Percentiles rank a stretch among this genome's conserved stretches.
Conservation (phyloP, 2,797 vertebrate species). For the Mastacembelus armatus region DNA sequence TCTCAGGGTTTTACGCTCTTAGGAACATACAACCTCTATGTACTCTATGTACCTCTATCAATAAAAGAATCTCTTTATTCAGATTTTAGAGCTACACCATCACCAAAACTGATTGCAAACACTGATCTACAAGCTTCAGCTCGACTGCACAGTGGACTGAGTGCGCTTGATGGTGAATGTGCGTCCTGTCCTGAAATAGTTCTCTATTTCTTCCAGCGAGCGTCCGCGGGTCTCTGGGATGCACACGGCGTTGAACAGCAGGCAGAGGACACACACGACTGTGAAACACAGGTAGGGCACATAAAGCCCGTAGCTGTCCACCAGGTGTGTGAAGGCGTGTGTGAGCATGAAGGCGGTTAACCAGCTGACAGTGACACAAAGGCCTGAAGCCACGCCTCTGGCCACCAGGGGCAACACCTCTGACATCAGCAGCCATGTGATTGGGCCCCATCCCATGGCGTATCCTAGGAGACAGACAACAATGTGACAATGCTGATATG, state of each 20-base stretch:
- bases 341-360: constrained; percentile 91
- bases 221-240: constrained; percentile 93
- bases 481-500: constrained; percentile 5
- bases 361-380: constrained; percentile 95
- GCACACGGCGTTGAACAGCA: constrained; percentile 90
- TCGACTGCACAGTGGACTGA: constrained; percentile 1
- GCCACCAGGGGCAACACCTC: constrained; percentile 92
- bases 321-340: constrained; percentile 85
- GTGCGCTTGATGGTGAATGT: constrained; percentile 69
- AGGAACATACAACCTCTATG: no score
- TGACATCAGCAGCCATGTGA: constrained; percentile 97
- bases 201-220: constrained; percentile 94
- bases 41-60: background rate
- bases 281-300: constrained; percentile 91
- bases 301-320: constrained; percentile 84
- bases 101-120: no score
- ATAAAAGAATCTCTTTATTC: background rate
- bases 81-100: no score
- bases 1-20: no score
- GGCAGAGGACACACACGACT: constrained; percentile 83
- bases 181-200: constrained; percentile 89
- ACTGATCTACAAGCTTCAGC: constrained; percentile 1
- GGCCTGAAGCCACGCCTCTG: constrained; percentile 90
- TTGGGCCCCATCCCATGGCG: constrained; percentile 97
- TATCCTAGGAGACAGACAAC: constrained; percentile 85